phyloP scores from a whole-genome alignment of 2,113 vertebrate species.

The Mormoops blainvillei region DNA sequence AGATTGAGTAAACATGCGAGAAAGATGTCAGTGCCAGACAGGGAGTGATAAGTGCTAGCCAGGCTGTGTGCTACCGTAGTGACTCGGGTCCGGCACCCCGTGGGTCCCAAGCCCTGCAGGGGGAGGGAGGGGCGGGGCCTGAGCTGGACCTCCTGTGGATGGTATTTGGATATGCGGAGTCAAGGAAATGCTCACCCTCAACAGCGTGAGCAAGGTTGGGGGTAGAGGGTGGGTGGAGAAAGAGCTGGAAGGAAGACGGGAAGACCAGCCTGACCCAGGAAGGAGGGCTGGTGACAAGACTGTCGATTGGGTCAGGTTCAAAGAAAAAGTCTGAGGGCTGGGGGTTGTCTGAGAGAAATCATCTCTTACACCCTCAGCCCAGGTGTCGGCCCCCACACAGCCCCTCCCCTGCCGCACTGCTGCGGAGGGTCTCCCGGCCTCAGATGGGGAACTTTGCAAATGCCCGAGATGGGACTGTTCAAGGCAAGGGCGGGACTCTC shows the following conservation, averaged over 20 bases:
- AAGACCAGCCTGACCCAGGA: background rate
- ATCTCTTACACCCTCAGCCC: background rate
- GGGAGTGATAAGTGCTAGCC: background rate
- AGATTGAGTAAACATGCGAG: background rate
- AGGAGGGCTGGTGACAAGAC: background rate
- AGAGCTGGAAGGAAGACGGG: background rate
- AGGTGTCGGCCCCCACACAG: background rate
- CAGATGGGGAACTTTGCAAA: background rate
- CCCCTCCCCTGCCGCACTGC: background rate
- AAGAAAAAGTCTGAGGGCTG: background rate
- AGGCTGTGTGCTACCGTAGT: accelerated
- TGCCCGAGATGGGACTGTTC: background rate
- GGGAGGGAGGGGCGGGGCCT: accelerated
- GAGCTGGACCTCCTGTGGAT: background rate
- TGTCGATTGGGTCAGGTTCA: background rate
- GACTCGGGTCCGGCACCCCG: accelerated
- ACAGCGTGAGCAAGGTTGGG: background rate
- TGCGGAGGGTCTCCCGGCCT: background rate
- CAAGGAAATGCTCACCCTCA: background rate
- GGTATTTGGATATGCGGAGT: background rate
- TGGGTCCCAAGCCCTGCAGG: background rate
- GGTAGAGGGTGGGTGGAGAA: background rate
- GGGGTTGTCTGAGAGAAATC: background rate
- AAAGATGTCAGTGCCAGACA: background rate
- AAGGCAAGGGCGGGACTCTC: background rate